phyloP scores from a whole-genome alignment of 2,113 vertebrate genomes.

The Gorsachius goisagi region DNA sequence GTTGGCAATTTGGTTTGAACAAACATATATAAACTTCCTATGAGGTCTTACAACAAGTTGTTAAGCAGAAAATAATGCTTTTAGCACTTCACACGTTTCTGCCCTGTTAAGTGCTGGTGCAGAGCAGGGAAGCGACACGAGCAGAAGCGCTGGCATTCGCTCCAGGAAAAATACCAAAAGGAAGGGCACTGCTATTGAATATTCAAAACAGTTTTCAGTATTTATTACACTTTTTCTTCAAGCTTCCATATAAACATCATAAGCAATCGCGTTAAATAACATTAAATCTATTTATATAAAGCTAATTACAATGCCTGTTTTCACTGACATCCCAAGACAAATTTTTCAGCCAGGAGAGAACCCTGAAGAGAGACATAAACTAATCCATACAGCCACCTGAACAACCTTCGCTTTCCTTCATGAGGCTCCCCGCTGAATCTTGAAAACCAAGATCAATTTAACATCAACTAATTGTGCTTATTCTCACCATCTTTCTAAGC shows the following conservation, averaged over 20 bases:
- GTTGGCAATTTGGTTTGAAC: background rate
- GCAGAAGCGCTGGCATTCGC: accelerated
- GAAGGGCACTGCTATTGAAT: background rate
- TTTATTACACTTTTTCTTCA: background rate
- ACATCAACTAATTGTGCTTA: constrained; percentile 55
- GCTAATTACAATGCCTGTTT: constrained; percentile 13
- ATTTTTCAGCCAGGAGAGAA: constrained; percentile 12
- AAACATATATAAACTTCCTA: background rate
- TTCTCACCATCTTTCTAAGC: constrained; percentile 10
- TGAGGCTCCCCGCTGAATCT: constrained; percentile 24
- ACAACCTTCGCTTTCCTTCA: constrained; percentile 13
- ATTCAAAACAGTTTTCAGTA: background rate
- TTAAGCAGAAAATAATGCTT: background rate
- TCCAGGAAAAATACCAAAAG: background rate
- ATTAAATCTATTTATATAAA: background rate
- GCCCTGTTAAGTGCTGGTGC: background rate
- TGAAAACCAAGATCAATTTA: constrained; percentile 52
- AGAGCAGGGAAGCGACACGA: accelerated
- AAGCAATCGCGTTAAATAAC: background rate
- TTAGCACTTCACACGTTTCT: background rate
- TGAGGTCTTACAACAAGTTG: background rate
- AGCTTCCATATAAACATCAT: background rate
- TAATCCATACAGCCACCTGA: constrained; percentile 13
- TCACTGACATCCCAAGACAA: constrained; percentile 15
- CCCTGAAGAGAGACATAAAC: background rate